Evolutionary conservation across 2,888 invertebrate species (phyloP), one percentile per base, ranked within the genome.

Genomic region (Lasius fuliginosus): DNA sequence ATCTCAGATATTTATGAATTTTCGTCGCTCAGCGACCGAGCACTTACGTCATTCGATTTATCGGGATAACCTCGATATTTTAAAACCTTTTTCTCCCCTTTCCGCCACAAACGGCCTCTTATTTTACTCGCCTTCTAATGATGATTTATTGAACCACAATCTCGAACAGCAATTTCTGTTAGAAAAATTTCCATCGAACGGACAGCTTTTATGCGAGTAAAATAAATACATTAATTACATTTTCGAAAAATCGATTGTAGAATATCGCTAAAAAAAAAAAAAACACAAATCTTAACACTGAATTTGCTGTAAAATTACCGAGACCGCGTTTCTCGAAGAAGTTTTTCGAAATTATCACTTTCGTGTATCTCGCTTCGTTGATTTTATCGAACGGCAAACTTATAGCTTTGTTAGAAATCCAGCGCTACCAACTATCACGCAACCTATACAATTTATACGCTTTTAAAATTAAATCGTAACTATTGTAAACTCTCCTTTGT

Each of bases 31-130:
- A 30, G 56, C 53, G 56, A 56, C 65, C 58, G 36, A 11, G 27
- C 74, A 58, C 71, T 83, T 81, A 42, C 82, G 85, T 75, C 74
- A 62, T 68, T 75, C 79, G 81, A 82, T 76, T 77, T 82, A 71
- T 62, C 62, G 62, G 46, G 83, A 85, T 71, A 73, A 69, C 68
- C 62, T 53, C 74, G 67, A 69, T 69, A 82, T 76, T 82, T 73
- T 77, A 82, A 82, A 67, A 74, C 53, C 53, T 76, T 46, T 56
- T 40, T 40, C 56, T 11, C 46, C 33, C 64, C 62, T 33, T 46
- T 36, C 30, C 27, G 36, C 12, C 27, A 53, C 33, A 68, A 68
- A 77, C 68, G 18, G n/a, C 23, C 18, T 53, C 56, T 74, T 27
- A 40, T 82, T 30, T 68, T 67, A 40, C 36, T 65, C 60, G 53